A percentile compares a stretch with the other conserved stretches of the same genome.
phyloP scores from a whole-genome alignment of 37 sponge, comb jelly and placozoan species.

The Oscarella lobularis region DNA sequence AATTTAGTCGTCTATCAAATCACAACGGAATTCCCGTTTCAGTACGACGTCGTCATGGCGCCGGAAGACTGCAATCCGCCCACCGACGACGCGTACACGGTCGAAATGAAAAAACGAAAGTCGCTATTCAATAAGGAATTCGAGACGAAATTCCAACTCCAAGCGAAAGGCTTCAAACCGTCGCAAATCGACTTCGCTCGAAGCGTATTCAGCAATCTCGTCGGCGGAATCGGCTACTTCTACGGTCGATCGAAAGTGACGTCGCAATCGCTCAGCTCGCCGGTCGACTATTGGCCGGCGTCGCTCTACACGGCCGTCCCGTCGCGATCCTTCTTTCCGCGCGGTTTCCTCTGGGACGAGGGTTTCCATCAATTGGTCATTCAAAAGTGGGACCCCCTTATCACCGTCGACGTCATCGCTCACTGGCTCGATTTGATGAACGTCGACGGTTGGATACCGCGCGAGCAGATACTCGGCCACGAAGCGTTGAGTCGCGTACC shows the following conservation, averaged over 20 bases:
- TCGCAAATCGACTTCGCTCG: constrained; percentile 65
- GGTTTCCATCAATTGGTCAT: constrained; percentile 96
- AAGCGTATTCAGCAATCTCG: constrained; percentile 81
- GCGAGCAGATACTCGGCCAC: constrained; percentile 95
- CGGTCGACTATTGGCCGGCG: constrained; percentile 8
- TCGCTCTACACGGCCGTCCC: constrained; percentile 49
- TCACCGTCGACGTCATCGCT: constrained; percentile 84
- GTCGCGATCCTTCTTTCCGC: constrained; percentile 96
- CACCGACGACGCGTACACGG: constrained; percentile 24
- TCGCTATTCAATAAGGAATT: constrained; percentile 40
- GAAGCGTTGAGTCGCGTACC: constrained; percentile 84
- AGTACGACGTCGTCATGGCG: constrained; percentile 60
- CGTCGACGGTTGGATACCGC: constrained; percentile 93
- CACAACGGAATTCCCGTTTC: constrained; percentile 40
- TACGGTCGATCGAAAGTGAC: constrained; percentile 68
- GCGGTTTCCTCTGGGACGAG: constrained; percentile 99
- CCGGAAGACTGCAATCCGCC: background rate
- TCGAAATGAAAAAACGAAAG: constrained; percentile 13
- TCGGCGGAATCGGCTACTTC: constrained; percentile 98
- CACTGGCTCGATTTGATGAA: constrained; percentile 97
- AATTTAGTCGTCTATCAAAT: constrained; percentile 29
- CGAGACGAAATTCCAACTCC: constrained; percentile 20
- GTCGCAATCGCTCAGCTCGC: background rate
- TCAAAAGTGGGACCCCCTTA: constrained; percentile 74
- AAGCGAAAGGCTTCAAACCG: constrained; percentile 48